phyloP scores from a whole-genome alignment of 2,113 vertebrate genomes.

The Aldabrachelys gigantea region DNA sequence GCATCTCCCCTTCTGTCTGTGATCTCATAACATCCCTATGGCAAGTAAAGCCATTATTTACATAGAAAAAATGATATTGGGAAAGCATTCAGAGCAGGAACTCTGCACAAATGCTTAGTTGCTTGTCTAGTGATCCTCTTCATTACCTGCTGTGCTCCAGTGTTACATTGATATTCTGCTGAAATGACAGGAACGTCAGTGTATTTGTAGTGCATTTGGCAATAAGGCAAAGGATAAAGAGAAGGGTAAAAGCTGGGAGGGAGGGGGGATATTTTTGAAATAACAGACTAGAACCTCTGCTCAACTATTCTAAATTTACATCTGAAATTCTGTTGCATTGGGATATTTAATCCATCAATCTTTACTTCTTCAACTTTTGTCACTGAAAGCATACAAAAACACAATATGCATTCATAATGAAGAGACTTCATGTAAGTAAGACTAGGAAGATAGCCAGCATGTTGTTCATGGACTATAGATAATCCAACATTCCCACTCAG shows the following conservation, averaged over 20 bases:
- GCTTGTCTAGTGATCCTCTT: not conserved
- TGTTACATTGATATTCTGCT: not conserved
- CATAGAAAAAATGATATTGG: not conserved
- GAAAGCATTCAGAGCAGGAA: not conserved
- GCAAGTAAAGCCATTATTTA: not conserved
- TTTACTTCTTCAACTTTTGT: constrained; percentile 9
- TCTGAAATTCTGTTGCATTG: not conserved
- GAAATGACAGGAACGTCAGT: not conserved
- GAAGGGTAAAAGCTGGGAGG: not conserved
- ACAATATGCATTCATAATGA: not conserved
- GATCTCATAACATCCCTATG: not conserved
- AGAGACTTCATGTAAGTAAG: not conserved
- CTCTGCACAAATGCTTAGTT: not conserved
- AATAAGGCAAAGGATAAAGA: not conserved
- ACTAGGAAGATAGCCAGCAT: not conserved
- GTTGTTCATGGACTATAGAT: not conserved
- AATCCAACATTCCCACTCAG: not conserved
- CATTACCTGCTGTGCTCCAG: not conserved
- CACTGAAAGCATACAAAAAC: not conserved
- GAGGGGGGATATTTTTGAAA: constrained; percentile 31
- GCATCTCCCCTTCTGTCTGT: not conserved
- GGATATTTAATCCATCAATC: not conserved
- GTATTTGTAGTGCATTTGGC: not conserved
- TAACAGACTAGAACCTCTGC: not conserved
- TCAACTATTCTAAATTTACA: not conserved